Base-by-base conservation (phyloP, 2,888 invertebrate genomes). In the Bembecia ichneumoniformis region DNA sequence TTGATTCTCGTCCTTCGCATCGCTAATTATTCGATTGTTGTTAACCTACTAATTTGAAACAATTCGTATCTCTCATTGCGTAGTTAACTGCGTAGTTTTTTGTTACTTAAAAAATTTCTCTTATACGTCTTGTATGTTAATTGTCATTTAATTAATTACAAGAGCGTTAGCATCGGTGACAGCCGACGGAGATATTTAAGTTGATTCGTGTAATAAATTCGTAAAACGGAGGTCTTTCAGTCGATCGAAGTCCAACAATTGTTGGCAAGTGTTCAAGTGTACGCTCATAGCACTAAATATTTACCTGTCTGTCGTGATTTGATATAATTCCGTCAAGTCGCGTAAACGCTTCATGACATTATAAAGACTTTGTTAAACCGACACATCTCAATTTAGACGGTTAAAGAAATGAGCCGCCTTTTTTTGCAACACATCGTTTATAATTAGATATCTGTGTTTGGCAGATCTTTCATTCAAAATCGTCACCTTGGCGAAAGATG, bases 1-100 rank as follows among this genome's bases (percentile, higher is more conserved):
- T 80, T 82, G 64, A 58, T 70, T 74, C 65, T 74, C 70, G 74
- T 70, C 71, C 62, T 59, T 62, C 71, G 82, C 77, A 84, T 82
- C 69, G 66, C 65, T 86, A 84, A 86, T 82, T 81, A 74, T 74
- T 66, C 63, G 73, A 77, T 77, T 72, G 74, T 77, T 73, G 74
- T 78, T 81, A 75, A 82, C 83, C 82, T 59, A 83, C 77, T 81
- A 77, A 83, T 82, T 84, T 76, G 68, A 79, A 79, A 76, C 69
- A 77, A 83, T 82, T 84, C 76, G 68, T 78, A 78, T 77, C 69
- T 64, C 58, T 55, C 60, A 69, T 74, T 67, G 63, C 66, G 65
- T 72, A 11, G 74, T 60, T 58, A 52, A 58, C 61, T 61, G 61
- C 62, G 70, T 68, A 68, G 63, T 55, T 63, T 59, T 51, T 51